Evolutionary conservation across 2,797 vertebrate genomes (phyloP), one percentile per base, ranked within the genome.

Genomic region (Sphenodon punctatus): DNA sequence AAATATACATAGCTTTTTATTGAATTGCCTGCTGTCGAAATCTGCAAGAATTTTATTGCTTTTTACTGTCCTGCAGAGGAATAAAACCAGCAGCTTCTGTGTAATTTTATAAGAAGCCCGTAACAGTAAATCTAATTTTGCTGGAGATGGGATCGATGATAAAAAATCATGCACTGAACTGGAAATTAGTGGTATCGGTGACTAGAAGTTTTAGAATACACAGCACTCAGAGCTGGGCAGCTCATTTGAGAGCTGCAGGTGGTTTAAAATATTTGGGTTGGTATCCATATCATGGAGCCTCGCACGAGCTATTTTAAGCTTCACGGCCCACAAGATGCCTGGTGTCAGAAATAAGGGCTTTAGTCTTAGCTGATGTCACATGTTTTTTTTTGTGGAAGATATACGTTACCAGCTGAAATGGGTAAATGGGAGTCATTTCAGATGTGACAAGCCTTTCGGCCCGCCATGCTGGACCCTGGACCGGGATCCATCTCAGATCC

Each of bases 1-100:
- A 97, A 97, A 97, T 97, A 97, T 97, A 96, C 95, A 97, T 97
- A 93, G 93, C 93, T 82, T 94, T 95, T 96, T 96, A 97, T 96
- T 96, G 96, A 96, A 96, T 96, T 96, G 95, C 94, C 95, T 92
- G 92, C 95, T 96, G 96, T 97, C 89, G 58, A 94, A 96, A 96
- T 96, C 96, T 95, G 94, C 96, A 95, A 95, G 94, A 94, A 95
- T 94, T 96, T 96, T 96, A 96, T 97, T 96, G 95, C 96, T 95
- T 96, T 96, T 96, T 95, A 95, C 95, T 96, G 94, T 96, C 95
- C 94, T 95, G 93, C 93, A 96, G 95, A 95, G 94, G 94, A 95
- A 95, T 94, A 90, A 95, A 92, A 93, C 93, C 93, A 90, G 92
- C 93, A 94, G 93, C 93, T 93, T 95, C 93, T 93, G 91, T 95